Conservation (phyloP, 1,140 invertebrate species). For the Calosoma granatense region DNA sequence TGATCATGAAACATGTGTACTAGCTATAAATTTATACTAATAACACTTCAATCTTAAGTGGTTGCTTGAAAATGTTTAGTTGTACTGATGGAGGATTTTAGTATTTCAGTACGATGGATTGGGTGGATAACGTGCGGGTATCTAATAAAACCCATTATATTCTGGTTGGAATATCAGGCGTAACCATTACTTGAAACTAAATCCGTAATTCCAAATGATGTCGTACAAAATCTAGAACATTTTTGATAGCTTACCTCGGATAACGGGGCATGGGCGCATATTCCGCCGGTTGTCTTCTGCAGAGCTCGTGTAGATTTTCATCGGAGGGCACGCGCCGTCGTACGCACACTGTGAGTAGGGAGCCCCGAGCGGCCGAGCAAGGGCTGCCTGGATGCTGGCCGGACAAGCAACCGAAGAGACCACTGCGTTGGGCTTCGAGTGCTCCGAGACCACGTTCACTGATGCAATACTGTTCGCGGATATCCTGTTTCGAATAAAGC, state of each 20-base stretch:
- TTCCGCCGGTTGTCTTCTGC: constrained; percentile 19
- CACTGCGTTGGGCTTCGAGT: constrained; percentile 61
- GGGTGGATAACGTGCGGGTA: too few species aligned
- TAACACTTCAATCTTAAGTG: too few species aligned
- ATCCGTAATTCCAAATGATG: too few species aligned
- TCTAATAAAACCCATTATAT: too few species aligned
- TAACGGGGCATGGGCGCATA: constrained; percentile 35
- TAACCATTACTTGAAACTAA: too few species aligned
- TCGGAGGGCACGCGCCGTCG: constrained; percentile 70
- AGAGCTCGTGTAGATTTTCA: constrained; percentile 64
- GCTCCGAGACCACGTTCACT: constrained; percentile 79
- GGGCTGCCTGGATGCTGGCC: constrained; percentile 52
- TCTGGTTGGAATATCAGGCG: too few species aligned
- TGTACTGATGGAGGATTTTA: too few species aligned
- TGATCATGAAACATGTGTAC: too few species aligned
- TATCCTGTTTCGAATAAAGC: constrained; percentile 82
- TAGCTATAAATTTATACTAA: too few species aligned
- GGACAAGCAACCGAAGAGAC: constrained; percentile 59
- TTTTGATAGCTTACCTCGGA: constrained; percentile 41
- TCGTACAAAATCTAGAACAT: too few species aligned
- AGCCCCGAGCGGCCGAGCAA: constrained; percentile 49
- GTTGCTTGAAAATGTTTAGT: too few species aligned
- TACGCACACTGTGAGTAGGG: constrained; percentile 75
- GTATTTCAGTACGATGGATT: too few species aligned
- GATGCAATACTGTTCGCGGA: constrained; percentile 85